Evolutionary conservation across 2,888 invertebrate species (phyloP).

Genomic region (Torymus texanus): DNA sequence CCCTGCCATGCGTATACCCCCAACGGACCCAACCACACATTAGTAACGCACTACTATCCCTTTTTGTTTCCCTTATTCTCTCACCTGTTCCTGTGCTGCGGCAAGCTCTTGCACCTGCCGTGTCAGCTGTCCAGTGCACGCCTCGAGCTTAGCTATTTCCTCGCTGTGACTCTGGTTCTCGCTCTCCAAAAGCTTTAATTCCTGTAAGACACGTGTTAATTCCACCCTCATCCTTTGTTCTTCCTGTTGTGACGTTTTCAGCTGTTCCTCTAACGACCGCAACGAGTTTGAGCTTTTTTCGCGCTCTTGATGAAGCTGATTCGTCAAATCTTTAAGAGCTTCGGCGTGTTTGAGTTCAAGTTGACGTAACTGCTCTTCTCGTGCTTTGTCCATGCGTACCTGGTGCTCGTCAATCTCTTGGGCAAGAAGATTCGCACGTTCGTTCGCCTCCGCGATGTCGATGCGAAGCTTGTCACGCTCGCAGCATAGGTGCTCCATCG

Average conservation of each 20-base stretch:
- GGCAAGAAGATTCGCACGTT: slow-evolving; percentile 86
- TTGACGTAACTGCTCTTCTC: slow-evolving; percentile 83
- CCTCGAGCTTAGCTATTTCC: slow-evolving; percentile 79
- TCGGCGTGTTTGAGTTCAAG: slow-evolving; percentile 88
- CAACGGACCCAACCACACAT: too few species aligned
- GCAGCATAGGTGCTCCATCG: slow-evolving; percentile 81
- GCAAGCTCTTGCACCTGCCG: slow-evolving; percentile 75
- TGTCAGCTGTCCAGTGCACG: slow-evolving; percentile 77
- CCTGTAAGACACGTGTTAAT: slow-evolving; percentile 79
- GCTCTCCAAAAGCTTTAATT: slow-evolving; percentile 80
- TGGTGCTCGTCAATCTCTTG: slow-evolving; percentile 95
- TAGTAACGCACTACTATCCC: too few species aligned
- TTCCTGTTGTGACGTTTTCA: slow-evolving; percentile 81
- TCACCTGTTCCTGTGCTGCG: slow-evolving; percentile 66
- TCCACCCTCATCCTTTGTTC: slow-evolving; percentile 83
- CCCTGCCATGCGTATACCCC: too few species aligned
- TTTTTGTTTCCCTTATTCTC: background rate
- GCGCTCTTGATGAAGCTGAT: slow-evolving; percentile 84
- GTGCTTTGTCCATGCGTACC: slow-evolving; percentile 85
- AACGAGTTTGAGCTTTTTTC: slow-evolving; percentile 82
- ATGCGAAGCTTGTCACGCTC: slow-evolving; percentile 88
- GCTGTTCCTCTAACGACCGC: slow-evolving; percentile 80
- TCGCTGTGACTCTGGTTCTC: slow-evolving; percentile 80
- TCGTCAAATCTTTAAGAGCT: slow-evolving; percentile 82
- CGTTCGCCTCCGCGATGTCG: slow-evolving; percentile 89